phyloP scores from a whole-genome alignment of 2,888 invertebrate species.

The Drosophila lacicola region DNA sequence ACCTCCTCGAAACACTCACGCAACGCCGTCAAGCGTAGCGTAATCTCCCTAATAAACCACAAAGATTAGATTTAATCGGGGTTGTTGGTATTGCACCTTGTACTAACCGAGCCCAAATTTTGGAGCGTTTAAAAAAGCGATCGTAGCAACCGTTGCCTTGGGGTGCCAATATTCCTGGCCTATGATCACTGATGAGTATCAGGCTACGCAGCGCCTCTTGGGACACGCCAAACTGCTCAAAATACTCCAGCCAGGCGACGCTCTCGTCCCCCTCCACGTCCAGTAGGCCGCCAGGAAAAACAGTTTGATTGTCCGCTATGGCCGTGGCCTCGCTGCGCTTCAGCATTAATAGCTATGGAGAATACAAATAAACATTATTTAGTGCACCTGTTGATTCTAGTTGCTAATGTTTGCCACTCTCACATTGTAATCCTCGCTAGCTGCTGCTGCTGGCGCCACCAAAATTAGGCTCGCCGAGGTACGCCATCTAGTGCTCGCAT shows the following conservation, averaged over 20 bases:
- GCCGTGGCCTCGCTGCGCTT: slow-evolving; percentile 90
- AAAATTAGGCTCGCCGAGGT: slow-evolving; percentile 88
- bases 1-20: slow-evolving; percentile 96
- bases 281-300: slow-evolving; percentile 94
- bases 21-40: slow-evolving; percentile 93
- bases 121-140: slow-evolving; percentile 72
- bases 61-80: slow-evolving; percentile 39
- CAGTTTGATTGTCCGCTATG: slow-evolving; percentile 91
- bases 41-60: slow-evolving; percentile 86
- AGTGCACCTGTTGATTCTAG: slow-evolving; percentile 1
- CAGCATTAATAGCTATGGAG: slow-evolving; percentile 82
- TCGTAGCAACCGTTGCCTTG: slow-evolving; percentile 84
- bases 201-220: slow-evolving; percentile 85
- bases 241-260: slow-evolving; percentile 89
- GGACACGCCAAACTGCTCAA: slow-evolving; percentile 87
- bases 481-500: slow-evolving; percentile 85
- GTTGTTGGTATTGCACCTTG: slow-evolving; percentile 22
- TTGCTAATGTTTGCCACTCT: slow-evolving; percentile 6
- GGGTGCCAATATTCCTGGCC: slow-evolving; percentile 86
- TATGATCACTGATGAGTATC: slow-evolving; percentile 78
- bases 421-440: slow-evolving; percentile 63
- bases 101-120: slow-evolving; percentile 76
- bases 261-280: slow-evolving; percentile 88
- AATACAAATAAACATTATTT: background rate
- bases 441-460: slow-evolving; percentile 82